phyloP scores from a whole-genome alignment of 2,888 invertebrate species.

The Eristalis arbustorum region DNA sequence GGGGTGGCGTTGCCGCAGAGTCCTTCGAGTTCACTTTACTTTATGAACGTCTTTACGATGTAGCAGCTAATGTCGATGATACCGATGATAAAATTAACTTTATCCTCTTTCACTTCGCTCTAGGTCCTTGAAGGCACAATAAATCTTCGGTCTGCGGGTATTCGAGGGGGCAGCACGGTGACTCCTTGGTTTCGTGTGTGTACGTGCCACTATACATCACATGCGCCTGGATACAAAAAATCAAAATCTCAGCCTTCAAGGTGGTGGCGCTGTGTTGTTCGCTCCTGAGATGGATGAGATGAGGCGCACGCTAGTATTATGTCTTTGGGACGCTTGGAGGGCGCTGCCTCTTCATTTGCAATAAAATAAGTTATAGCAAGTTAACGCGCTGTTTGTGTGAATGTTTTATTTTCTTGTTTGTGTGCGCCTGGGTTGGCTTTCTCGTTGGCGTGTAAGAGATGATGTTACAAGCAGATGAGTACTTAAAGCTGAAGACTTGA shows the following conservation, averaged over 20 bases:
- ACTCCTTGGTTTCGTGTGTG: not conserved
- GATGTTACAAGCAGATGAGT: not conserved
- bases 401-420: not conserved
- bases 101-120: constrained; percentile 50
- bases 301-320: not conserved
- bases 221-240: constrained; percentile 20
- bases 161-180: not conserved
- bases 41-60: constrained; percentile 65
- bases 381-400: constrained; percentile 11
- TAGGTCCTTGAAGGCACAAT: constrained; percentile 62
- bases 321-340: constrained; percentile 13
- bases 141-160: constrained; percentile 40
- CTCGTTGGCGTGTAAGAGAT: not conserved
- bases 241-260: constrained; percentile 35
- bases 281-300: not conserved
- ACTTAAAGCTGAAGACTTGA: not conserved
- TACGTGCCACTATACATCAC: constrained; percentile 9
- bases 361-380: constrained; percentile 38
- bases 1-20: not conserved
- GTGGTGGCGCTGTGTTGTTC: constrained; percentile 2
- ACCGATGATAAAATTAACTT: constrained; percentile 67
- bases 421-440: not conserved
- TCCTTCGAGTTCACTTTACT: constrained; percentile 29
- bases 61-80: constrained; percentile 64
- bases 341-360: constrained; percentile 37